Base-by-base conservation (phyloP, 2,113 vertebrate genomes). In the Albula glossodonta region DNA sequence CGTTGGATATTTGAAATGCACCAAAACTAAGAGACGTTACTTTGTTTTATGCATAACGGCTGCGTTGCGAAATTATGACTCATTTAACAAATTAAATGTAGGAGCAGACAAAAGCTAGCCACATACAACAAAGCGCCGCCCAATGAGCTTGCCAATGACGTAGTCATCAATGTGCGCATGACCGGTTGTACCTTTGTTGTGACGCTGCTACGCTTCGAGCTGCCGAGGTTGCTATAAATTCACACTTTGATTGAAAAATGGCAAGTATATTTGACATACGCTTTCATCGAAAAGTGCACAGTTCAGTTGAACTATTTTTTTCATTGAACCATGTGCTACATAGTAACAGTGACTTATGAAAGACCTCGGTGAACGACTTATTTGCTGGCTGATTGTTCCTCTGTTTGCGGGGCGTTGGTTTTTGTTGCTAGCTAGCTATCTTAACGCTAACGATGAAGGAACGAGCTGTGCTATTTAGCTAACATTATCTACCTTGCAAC, bases 181-280 rank as follows among this genome's bases (percentile, higher is more conserved):
- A 81, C 78, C 78, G 78, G 83, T 12, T 51, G 31, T 80, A 7
- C 48, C 2, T 2, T 52, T 25, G 48, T 53, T 81, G 80, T 81
- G 12, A 25, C 78, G 13, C 12, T 50, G 48, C 31, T 79, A 48
- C 78, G 10, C 15, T 49, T 48, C 4, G 11, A 49, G 41, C 8
- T 2, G 31, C 78, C 31, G 41, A 5, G 48, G 78, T 79, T 79
- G 78, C 48, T 4, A 49, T 50, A 48, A 49, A 49, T 13, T 15
- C 48, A 79, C 4, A 5, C 41, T 79, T 48, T 79, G 78, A 15
- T 66, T 83, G 3, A 49, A 80, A 63, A 85, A 85, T 85, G 84
- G 84, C 56, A 79, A 80, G 84, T 85, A 51, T 49, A 78, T 79
- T 80, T 85, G 41, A 19, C 11, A 15, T 41, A 50, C 22, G 5